These are phyloP conservation scores for Microctonus brassicae DNA, from an alignment of 2,888 invertebrate genomes.

Conservation along the genomic window DNA sequence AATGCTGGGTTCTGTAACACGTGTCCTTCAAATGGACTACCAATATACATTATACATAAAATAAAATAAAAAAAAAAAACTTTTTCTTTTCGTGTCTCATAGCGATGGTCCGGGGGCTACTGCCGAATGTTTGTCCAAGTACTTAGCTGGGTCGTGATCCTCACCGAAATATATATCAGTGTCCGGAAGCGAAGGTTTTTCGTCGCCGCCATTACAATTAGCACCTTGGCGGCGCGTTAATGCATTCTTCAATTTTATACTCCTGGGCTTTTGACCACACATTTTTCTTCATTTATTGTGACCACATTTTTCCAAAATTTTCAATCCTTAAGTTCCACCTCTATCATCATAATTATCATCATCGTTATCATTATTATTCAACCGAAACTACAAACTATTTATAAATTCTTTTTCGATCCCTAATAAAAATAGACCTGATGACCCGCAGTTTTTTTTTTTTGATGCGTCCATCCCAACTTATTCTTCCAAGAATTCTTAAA, in stretches of 20 bases:
- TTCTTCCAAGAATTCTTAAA: neutral
- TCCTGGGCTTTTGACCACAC: conserved; percentile 14
- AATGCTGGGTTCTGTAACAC: conserved; percentile 17
- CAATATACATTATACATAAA: neutral
- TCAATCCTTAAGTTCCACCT: neutral
- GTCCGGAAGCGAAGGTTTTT: conserved; percentile 46
- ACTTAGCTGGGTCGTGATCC: conserved; percentile 53
- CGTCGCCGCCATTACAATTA: conserved; percentile 57
- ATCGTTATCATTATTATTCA: neutral
- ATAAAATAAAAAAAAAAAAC: neutral
- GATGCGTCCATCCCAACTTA: neutral
- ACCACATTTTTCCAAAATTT: neutral
- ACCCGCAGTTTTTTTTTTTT: neutral
- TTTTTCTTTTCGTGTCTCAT: conserved; percentile 7
- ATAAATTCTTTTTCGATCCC: too few relatives aligned
- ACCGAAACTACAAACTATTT: neutral
- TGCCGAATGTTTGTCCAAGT: conserved; percentile 49
- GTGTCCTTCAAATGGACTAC: conserved; percentile 10
- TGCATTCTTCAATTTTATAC: conserved; percentile 19
- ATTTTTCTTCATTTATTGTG: neutral
- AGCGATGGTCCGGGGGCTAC: conserved; percentile 19
- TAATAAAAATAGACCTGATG: too few relatives aligned
- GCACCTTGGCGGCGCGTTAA: conserved; percentile 59
- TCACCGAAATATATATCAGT: conserved; percentile 48
- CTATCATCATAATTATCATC: neutral